phyloP scores from a whole-genome alignment of 2,797 vertebrate genomes.

The Chelonia mydas region DNA sequence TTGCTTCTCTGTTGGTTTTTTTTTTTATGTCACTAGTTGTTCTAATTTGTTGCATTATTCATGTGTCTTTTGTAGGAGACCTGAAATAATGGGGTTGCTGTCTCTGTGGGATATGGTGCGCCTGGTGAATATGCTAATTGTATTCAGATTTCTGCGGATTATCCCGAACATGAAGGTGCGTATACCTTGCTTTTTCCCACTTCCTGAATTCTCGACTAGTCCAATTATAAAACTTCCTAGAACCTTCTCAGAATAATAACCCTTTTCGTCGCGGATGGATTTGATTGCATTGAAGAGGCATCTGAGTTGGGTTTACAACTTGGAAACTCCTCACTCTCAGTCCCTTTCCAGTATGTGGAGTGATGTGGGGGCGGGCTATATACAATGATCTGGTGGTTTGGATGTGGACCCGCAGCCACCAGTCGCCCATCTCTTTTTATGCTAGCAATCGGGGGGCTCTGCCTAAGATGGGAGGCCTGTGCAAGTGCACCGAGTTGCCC shows the following conservation, averaged over 20 bases:
- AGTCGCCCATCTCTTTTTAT: not conserved
- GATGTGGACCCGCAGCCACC: not conserved
- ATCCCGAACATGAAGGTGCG: slow-evolving; percentile 92
- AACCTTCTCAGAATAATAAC: not conserved
- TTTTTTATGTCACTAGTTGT: not conserved
- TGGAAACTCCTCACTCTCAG: not conserved
- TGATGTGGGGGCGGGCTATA: no score
- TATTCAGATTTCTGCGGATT: slow-evolving; percentile 93
- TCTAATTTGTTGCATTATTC: not conserved
- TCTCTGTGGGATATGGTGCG: slow-evolving; percentile 94
- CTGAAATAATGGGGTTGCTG: slow-evolving; percentile 72
- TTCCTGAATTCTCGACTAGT: not conserved
- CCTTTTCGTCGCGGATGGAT: not conserved
- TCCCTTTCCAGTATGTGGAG: not conserved
- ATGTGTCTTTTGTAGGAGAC: slow-evolving; percentile 79
- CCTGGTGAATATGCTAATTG: slow-evolving; percentile 92
- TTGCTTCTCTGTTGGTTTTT: not conserved
- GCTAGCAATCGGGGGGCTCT: no score
- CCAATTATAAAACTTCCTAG: not conserved
- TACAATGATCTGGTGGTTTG: not conserved
- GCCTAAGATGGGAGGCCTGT: no score
- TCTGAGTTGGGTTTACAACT: not conserved
- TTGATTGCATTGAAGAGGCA: not conserved
- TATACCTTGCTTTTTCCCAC: not conserved
- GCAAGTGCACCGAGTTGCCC: no score